phyloP scores from a whole-genome alignment of 2,888 invertebrate genomes.

The Nudaria mundana region DNA sequence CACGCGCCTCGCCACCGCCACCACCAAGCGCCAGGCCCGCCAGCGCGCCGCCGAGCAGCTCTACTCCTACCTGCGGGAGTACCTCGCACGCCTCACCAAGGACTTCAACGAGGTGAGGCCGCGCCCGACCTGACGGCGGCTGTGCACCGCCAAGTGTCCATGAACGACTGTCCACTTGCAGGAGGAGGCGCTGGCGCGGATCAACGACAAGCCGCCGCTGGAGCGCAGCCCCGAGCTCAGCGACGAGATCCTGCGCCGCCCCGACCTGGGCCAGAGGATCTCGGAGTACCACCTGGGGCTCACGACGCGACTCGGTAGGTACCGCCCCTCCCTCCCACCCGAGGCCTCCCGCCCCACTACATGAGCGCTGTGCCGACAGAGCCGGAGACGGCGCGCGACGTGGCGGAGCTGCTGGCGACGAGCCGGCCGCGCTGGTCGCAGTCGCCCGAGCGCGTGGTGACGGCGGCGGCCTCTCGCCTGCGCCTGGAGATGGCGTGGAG shows the following conservation, averaged over 20 bases:
- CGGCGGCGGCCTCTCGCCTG: constrained; percentile 29
- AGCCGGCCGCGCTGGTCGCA: constrained; percentile 6
- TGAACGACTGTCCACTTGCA: constrained; percentile 24
- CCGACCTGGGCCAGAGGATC: constrained; percentile 53
- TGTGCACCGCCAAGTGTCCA: too few relatives aligned
- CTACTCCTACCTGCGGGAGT: constrained; percentile 58
- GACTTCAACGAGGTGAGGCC: constrained; percentile 60
- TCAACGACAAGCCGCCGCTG: constrained; percentile 57
- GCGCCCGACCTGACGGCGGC: too few relatives aligned
- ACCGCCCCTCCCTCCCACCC: background rate
- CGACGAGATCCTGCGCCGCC: constrained; percentile 38
- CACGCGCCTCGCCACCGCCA: constrained; percentile 75
- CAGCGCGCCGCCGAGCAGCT: constrained; percentile 80
- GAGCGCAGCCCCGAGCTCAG: constrained; percentile 44
- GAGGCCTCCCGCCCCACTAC: background rate
- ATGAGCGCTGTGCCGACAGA: constrained; percentile 18
- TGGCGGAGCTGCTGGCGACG: constrained; percentile 17
- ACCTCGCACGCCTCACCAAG: constrained; percentile 51
- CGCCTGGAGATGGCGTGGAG: constrained; percentile 25
- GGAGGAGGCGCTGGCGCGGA: constrained; percentile 60
- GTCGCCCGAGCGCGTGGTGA: constrained; percentile 26
- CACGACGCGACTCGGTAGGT: constrained; percentile 40
- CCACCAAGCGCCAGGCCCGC: constrained; percentile 84
- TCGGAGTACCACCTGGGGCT: constrained; percentile 58
- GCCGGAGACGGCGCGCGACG: constrained; percentile 14